Percentiles rank a stretch among this genome's conserved stretches.
Conservation (phyloP, 2,113 vertebrate genomes). For the Semnopithecus entellus region DNA sequence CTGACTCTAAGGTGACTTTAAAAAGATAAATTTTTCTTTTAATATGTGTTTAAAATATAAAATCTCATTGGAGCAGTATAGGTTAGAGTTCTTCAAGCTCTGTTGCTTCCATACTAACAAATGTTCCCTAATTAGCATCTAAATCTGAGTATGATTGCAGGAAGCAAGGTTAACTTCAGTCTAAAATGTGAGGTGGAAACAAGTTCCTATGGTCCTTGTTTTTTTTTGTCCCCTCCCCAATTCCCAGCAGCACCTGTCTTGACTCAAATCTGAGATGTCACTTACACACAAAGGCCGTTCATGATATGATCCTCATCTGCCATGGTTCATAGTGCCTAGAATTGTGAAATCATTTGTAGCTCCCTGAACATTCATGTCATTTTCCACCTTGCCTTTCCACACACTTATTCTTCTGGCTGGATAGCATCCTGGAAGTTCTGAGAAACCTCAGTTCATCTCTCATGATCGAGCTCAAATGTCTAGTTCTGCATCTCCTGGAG, state of each 20-base stretch:
- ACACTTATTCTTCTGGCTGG: not conserved
- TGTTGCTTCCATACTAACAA: not conserved
- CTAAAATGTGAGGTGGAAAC: not conserved
- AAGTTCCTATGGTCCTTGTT: not conserved
- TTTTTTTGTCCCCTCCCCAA: not conserved
- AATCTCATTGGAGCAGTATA: not conserved
- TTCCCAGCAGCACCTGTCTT: not conserved
- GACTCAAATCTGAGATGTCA: not conserved
- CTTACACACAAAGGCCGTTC: not conserved
- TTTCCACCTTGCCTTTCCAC: not conserved
- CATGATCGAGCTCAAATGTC: not conserved
- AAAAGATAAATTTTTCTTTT: constrained; percentile 11
- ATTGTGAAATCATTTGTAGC: not conserved
- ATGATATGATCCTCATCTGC: too few relatives aligned
- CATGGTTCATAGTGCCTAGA: not conserved
- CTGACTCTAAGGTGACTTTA: not conserved
- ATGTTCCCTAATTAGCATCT: not conserved
- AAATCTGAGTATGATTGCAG: not conserved
- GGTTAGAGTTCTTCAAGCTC: not conserved
- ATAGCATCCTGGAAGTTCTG: not conserved
- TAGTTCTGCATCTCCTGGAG: too few relatives aligned
- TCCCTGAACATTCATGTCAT: not conserved
- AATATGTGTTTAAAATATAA: not conserved
- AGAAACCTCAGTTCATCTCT: not conserved
- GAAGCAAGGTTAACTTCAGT: not conserved